Conservation (phyloP, 2,888 invertebrate species). For the Tenthredo distinguenda region DNA sequence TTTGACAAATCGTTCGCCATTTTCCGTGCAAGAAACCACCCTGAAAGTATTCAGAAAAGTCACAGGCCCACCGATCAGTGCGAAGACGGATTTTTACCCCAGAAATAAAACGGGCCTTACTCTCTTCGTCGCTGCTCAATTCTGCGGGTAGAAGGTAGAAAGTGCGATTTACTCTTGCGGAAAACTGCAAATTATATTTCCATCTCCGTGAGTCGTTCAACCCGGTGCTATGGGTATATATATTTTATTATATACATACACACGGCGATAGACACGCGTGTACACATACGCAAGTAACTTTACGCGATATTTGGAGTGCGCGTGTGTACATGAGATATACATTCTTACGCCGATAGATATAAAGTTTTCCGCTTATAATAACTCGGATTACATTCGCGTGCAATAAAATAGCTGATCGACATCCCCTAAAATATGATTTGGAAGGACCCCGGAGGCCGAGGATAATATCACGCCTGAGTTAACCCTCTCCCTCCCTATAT, state of each 20-base stretch:
- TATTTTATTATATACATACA: not conserved
- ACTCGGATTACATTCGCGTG: slow-evolving; percentile 43
- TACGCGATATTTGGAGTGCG: not conserved
- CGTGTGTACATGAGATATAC: not conserved
- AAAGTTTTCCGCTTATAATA: slow-evolving; percentile 43
- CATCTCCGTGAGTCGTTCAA: slow-evolving; percentile 54
- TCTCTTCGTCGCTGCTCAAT: not conserved
- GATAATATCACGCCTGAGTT: slow-evolving; percentile 51
- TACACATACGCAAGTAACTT: not conserved
- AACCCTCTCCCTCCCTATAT: slow-evolving; percentile 4
- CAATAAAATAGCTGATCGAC: slow-evolving; percentile 50
- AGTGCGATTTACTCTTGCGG: slow-evolving; percentile 57
- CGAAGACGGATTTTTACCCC: not conserved
- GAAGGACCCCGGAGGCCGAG: slow-evolving; percentile 20
- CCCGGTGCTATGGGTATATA: not conserved
- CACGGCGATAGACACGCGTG: not conserved
- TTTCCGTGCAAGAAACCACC: too few relatives aligned
- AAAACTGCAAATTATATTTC: slow-evolving; percentile 62
- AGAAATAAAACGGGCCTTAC: not conserved
- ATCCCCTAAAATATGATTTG: slow-evolving; percentile 45
- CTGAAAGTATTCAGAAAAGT: too few relatives aligned
- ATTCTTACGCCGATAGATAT: slow-evolving; percentile 19
- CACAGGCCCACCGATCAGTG: not conserved
- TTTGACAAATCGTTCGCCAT: too few relatives aligned
- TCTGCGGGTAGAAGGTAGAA: slow-evolving; percentile 47